These are phyloP conservation scores for Pediacus dermestoides DNA, from an alignment of 2,888 invertebrate genomes.

Conservation along the genomic window DNA sequence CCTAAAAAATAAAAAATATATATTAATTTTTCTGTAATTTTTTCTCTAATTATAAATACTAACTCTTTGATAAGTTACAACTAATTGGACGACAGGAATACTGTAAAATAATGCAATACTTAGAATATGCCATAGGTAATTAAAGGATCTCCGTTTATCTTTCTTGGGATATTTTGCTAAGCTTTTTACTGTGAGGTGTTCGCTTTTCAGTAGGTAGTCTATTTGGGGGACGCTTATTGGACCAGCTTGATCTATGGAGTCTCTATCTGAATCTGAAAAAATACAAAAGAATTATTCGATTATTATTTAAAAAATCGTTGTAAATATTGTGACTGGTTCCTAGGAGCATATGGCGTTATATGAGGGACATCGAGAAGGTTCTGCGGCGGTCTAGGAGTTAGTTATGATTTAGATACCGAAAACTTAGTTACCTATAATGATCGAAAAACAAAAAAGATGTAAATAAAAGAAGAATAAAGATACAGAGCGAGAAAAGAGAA, in stretches of 20 bases:
- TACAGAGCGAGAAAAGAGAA: too few relatives aligned
- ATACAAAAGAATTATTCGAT: too few relatives aligned
- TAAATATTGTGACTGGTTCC: too few relatives aligned
- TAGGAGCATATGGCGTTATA: too few relatives aligned
- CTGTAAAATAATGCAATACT: conserved; percentile 83
- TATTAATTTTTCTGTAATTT: conserved; percentile 1
- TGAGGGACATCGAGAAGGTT: too few relatives aligned
- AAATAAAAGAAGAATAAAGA: too few relatives aligned
- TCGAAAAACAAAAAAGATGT: too few relatives aligned
- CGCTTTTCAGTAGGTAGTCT: conserved; percentile 16
- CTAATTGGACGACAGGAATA: conserved; percentile 79
- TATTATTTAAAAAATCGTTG: too few relatives aligned
- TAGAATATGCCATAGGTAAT: conserved; percentile 71
- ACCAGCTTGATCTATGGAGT: conserved; percentile 20
- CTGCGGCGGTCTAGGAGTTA: too few relatives aligned
- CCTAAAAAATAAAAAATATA: conserved; percentile 50
- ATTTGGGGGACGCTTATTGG: conserved; percentile 24
- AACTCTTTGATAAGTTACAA: conserved; percentile 73
- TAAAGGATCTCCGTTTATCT: conserved; percentile 59
- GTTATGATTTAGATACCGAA: too few relatives aligned
- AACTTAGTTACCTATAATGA: too few relatives aligned
- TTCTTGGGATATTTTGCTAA: conserved; percentile 57
- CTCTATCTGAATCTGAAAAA: conserved; percentile 3
- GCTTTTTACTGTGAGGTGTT: conserved; percentile 56
- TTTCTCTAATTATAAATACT: conserved; percentile 28